Base-by-base conservation (phyloP, 37 sponge, comb jelly and placozoan species). In the Theonella swinhoei region DNA sequence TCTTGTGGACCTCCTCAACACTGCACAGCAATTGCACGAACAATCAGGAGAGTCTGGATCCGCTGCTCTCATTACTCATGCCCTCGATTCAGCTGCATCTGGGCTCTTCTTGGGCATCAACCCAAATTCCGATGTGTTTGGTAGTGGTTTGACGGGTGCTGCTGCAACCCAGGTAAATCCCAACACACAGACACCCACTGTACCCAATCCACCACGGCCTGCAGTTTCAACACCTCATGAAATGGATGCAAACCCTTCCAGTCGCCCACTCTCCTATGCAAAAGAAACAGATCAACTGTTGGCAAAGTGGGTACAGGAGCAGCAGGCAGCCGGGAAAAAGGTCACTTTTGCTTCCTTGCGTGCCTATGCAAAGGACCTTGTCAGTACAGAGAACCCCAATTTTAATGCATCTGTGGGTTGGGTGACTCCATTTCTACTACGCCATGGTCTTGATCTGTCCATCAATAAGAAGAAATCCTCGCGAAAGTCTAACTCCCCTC, bases 371-470 rank as follows among this genome's bases (percentile, higher is more conserved):
- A 93, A 89, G 76, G 77, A 93, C 25, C 72, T 89, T 7, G 66
- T 93, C 22, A 68, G 69, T 0, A 54, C 47, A 32, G 94, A 93
- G 80, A 93, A 93, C 69, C 94, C 94, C 20, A 89, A 75, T 59
- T 93, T 93, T 77, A 89, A 78, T 86, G 94, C 94, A 3, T 93
- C 94, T 35, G 90, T 93, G n/a, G 94, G 94, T 4, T 93, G 94
- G 94, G 90, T 89, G 1, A 89, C 90, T 62, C 83, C 86, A 29
- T 93, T 93, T 62, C 89, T 93, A 2, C 90, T 93, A 1, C 59
- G 94, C 2, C 89, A 93, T 80, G 88, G 88, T 32, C 80, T 93
- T 22, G 94, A 93, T 58, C 66, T 83, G 28, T 68, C 36, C 8
- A 40, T 83, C 42, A 83, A 83, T 76, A 62, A 64, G 84, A 81